phyloP scores from a whole-genome alignment of 2,888 invertebrate genomes.

The Thysanoteuthis rhombus region DNA sequence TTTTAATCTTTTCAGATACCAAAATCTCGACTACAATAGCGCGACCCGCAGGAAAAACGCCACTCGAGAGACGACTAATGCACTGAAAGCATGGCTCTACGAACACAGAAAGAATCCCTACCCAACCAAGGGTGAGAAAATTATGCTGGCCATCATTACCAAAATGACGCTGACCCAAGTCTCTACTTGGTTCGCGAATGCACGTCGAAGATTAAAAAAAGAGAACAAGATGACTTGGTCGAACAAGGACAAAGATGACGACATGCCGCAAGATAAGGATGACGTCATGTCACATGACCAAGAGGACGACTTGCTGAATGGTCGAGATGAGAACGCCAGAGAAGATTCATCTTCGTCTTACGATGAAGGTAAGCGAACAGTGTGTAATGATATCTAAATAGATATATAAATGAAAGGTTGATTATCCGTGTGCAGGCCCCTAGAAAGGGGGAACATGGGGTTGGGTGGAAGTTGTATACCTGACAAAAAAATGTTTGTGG shows the following conservation, averaged over 20 bases:
- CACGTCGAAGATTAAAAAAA: constrained; percentile 89
- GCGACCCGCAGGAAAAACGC: constrained; percentile 92
- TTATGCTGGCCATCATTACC: constrained; percentile 93
- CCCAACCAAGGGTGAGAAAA: constrained; percentile 95
- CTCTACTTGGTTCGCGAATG: constrained; percentile 97
- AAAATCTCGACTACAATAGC: constrained; percentile 78
- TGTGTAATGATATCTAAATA: no score
- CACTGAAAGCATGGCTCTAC: constrained; percentile 95
- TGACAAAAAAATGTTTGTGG: no score
- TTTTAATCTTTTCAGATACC: constrained; percentile 45
- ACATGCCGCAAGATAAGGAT: constrained; percentile 50
- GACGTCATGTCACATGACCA: constrained; percentile 57
- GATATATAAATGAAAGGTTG: no score
- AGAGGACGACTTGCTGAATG: constrained; percentile 36
- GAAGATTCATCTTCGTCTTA: constrained; percentile 19
- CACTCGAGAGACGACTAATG: constrained; percentile 95
- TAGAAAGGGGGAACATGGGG: no score
- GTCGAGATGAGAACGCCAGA: background rate
- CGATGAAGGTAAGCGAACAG: background rate
- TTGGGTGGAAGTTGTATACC: no score
- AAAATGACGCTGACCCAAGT: constrained; percentile 92
- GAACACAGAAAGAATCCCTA: constrained; percentile 97
- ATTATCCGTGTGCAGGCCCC: no score
- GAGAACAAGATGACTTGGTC: constrained; percentile 99
- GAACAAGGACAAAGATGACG: constrained; percentile 78